Base-by-base conservation (phyloP, 2,113 vertebrate genomes). In the Lepisosteus oculatus region DNA sequence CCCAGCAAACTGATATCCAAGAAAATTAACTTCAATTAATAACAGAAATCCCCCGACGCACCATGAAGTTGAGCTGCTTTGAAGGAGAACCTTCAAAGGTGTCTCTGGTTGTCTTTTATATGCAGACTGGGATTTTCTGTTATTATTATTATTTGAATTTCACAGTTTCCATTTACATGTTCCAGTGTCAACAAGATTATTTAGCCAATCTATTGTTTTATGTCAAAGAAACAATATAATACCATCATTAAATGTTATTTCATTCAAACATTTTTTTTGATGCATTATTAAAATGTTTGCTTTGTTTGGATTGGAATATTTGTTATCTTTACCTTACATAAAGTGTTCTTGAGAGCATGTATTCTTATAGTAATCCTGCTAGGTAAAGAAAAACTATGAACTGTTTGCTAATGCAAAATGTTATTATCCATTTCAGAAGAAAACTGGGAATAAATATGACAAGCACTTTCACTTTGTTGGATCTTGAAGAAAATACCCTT, bases 11-110 rank as follows among this genome's bases (percentile, higher is more conserved):
- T 95, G 96, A 98, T 97, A 98, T 97, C 93, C 95, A 94, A 95
- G 96, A 98, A 98, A 99, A 98, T 98, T 98, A 98, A 97, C 96
- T 98, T 97, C 96, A 98, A 99, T 99, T 98, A 99, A 98, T 98
- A 97, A 96, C 93, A 94, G 94, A 94, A 96, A 93, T 97, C 96
- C 96, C 96, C 85, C 84, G 94, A 94, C 78, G 8, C 88, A 83
- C 71, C 61, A 79, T 82, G 88, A 93, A 94, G 93, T 90, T 84
- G 87, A 91, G 89, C 85, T 79, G 88, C 95, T 96, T 97, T 97
- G 95, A 96, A 98, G 96, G 94, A 93, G 92, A 94, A 95, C 95
- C 95, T 97, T 99, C 96, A 98, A 97, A 98, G 94, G 97, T 94
- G 92, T 94, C 91, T 95, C 91, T 91, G 91, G 92, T 92, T 92